Conservation (phyloP, 2,888 invertebrate genomes). For the Drosophila meridiana region DNA sequence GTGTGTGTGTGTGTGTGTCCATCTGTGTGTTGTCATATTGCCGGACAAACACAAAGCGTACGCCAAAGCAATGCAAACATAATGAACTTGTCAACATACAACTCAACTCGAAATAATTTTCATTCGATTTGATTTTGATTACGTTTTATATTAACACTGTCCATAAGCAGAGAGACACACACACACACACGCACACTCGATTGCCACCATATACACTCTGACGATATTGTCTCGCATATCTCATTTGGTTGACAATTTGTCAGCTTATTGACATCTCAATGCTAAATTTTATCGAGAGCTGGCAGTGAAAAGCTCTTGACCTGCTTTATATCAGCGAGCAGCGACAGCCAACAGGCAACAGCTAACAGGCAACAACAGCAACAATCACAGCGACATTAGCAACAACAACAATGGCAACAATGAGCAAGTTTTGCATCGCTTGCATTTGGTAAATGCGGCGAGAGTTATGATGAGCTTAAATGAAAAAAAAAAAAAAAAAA, state of each 20-base stretch:
- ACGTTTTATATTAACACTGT: slow-evolving; percentile 72
- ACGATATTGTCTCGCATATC: slow-evolving; percentile 20
- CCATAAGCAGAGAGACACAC: slow-evolving; percentile 27
- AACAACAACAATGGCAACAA: slow-evolving; percentile 32
- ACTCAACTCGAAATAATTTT: slow-evolving; percentile 75
- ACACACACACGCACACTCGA: slow-evolving; percentile 13
- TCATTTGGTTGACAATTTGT: slow-evolving; percentile 53
- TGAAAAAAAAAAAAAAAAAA: background rate
- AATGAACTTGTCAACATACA: slow-evolving; percentile 80
- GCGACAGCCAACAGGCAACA: slow-evolving; percentile 6
- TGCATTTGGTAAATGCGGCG: slow-evolving; percentile 50
- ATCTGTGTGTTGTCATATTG: slow-evolving; percentile 47
- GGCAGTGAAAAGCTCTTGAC: slow-evolving; percentile 37
- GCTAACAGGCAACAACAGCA: slow-evolving; percentile 18
- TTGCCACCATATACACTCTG: background rate
- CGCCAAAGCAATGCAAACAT: slow-evolving; percentile 71
- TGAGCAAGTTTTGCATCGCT: slow-evolving; percentile 39
- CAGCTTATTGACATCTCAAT: slow-evolving; percentile 62
- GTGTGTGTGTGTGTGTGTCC: background rate
- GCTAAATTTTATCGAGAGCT: slow-evolving; percentile 38
- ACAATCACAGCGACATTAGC: slow-evolving; percentile 17
- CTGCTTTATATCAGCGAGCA: slow-evolving; percentile 14
- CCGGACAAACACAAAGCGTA: slow-evolving; percentile 58
- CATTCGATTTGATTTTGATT: slow-evolving; percentile 82
- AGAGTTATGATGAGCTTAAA: slow-evolving; percentile 46